Conservation (phyloP, 2,797 vertebrate species). For the Argyrosomus regius region DNA sequence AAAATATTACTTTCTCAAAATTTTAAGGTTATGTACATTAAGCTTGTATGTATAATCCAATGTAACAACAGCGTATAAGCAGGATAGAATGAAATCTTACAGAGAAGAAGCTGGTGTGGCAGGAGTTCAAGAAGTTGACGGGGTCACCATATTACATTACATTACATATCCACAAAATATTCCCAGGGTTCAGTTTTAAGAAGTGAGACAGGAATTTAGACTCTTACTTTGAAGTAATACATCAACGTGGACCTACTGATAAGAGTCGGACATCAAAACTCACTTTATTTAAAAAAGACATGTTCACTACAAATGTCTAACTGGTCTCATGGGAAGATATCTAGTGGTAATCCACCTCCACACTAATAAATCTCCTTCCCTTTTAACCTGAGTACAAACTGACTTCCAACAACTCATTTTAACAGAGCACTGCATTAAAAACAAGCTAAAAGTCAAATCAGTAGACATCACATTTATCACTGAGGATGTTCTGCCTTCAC, state of each 20-base stretch:
- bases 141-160: not conserved
- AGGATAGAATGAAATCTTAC: constrained; percentile 15
- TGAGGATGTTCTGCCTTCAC: constrained; percentile 18
- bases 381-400: constrained; percentile 66
- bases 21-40: constrained; percentile 65
- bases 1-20: constrained; percentile 53
- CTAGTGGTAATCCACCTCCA: constrained; percentile 3
- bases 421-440: constrained; percentile 36
- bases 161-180: not conserved
- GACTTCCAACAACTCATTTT: constrained; percentile 20
- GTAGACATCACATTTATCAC: constrained; percentile 51
- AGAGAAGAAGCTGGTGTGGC: not conserved
- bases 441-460: constrained; percentile 37
- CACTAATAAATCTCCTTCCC: constrained; percentile 4
- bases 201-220: not conserved
- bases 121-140: constrained; percentile 20
- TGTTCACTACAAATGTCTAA: not conserved
- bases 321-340: constrained; percentile 4
- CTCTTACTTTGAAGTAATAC: constrained; percentile 21
- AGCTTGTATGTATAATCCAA: constrained; percentile 6
- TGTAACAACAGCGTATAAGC: constrained; percentile 48
- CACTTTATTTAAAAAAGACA: not conserved
- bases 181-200: not conserved
- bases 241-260: not conserved
- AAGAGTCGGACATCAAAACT: not conserved